Conservation (phyloP, 2,113 vertebrate genomes). For the Furnarius figulus region DNA sequence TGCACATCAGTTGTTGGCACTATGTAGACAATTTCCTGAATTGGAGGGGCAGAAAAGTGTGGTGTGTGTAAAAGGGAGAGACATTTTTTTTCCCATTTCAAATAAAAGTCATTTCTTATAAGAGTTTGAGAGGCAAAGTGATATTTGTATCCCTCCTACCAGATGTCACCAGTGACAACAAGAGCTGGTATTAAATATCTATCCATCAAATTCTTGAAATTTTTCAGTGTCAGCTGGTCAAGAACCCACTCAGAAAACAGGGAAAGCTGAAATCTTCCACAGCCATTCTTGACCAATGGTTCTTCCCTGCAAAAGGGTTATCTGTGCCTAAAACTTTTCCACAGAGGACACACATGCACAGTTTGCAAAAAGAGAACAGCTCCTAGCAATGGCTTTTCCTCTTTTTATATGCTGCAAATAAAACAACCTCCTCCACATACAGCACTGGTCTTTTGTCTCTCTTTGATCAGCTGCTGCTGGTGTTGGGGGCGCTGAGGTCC, state of each 20-base stretch:
- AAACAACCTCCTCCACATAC: neutral
- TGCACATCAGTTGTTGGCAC: conserved; percentile 56
- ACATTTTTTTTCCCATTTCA: neutral
- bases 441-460: neutral
- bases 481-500: neutral
- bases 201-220: conserved; percentile 24
- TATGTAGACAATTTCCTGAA: conserved; percentile 45
- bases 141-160: conserved; percentile 31
- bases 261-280: neutral
- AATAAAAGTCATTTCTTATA: neutral
- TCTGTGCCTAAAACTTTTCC: neutral
- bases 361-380: neutral
- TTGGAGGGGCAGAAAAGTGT: neutral
- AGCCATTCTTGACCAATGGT: neutral
- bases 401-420: neutral
- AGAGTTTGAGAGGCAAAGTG: neutral
- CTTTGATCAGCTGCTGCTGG: neutral
- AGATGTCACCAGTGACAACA: conserved; percentile 39
- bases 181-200: conserved; percentile 43
- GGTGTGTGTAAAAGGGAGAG: neutral
- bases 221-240: conserved; percentile 46
- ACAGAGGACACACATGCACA: neutral
- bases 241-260: conserved; percentile 13
- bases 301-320: neutral
- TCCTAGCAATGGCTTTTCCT: neutral